These are phyloP conservation scores for Aegotheles bennettii DNA, from an alignment of 2,113 vertebrate species.

Conservation along the genomic window DNA sequence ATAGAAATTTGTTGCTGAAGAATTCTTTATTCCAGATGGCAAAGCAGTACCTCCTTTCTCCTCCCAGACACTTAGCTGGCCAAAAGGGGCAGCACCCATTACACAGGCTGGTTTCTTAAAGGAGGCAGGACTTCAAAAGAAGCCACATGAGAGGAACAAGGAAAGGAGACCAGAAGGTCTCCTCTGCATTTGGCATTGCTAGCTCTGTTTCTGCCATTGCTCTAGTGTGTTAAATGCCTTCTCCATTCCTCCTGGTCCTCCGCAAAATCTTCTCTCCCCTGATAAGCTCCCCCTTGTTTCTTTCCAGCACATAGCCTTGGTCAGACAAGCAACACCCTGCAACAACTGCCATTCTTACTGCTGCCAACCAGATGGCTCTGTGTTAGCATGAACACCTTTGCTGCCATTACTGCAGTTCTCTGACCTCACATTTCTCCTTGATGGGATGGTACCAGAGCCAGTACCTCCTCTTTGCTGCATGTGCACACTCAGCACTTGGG, in stretches of 20 bases:
- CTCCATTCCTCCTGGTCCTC: no score
- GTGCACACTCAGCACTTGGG: rapidly evolving
- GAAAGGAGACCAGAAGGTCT: not conserved
- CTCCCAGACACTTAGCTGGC: not conserved
- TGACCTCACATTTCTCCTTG: not conserved
- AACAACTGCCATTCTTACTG: not conserved
- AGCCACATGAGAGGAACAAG: not conserved
- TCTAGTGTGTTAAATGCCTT: not conserved
- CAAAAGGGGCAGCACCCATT: not conserved
- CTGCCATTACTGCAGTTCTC: not conserved
- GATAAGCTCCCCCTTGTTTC: not conserved
- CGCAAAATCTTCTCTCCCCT: not conserved
- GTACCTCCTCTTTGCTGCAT: not conserved
- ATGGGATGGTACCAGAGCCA: not conserved
- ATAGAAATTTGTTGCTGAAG: not conserved
- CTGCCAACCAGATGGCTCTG: not conserved
- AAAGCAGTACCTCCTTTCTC: not conserved
- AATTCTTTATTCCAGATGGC: not conserved
- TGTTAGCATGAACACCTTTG: not conserved
- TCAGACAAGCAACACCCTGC: not conserved
- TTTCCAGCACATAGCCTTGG: not conserved
- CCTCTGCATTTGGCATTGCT: not conserved
- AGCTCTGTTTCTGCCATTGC: not conserved
- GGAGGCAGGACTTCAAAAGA: not conserved
- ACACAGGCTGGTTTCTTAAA: not conserved